phyloP scores from a whole-genome alignment of 2,888 invertebrate genomes.

The Andrena camellia region DNA sequence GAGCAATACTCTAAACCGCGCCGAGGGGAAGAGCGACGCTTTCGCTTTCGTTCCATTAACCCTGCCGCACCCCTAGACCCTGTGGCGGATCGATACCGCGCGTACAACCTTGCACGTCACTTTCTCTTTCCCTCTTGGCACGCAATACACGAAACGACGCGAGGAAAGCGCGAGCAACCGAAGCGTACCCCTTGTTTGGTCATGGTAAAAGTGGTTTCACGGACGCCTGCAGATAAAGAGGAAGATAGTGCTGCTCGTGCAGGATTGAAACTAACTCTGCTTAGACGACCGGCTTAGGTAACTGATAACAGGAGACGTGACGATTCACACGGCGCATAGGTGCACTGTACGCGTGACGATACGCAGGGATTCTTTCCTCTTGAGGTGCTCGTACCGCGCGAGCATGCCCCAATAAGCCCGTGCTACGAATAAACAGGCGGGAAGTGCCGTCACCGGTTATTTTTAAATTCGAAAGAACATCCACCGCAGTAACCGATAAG shows the following conservation, averaged over 20 bases:
- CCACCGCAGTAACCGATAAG: slow-evolving; percentile 1
- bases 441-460: slow-evolving; percentile 65
- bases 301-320: too few species aligned
- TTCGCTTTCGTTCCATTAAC: slow-evolving; percentile 26
- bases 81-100: slow-evolving; percentile 52
- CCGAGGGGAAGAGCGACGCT: neutral
- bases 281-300: too few species aligned
- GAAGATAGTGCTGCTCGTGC: too few species aligned
- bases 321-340: neutral
- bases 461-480: slow-evolving; percentile 54
- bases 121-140: slow-evolving; percentile 10
- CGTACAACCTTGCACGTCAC: slow-evolving; percentile 5
- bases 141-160: neutral
- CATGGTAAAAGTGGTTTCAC: too few species aligned
- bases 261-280: too few species aligned
- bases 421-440: slow-evolving; percentile 33
- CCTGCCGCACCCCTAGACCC: slow-evolving; percentile 38
- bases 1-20: too few species aligned
- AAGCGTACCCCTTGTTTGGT: neutral
- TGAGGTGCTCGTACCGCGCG: neutral
- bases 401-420: slow-evolving; percentile 32
- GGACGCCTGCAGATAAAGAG: too few species aligned
- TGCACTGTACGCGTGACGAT: neutral
- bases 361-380: neutral
- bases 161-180: neutral